Conservation (phyloP, 1,140 invertebrate genomes). For the Camponotus floridanus region DNA sequence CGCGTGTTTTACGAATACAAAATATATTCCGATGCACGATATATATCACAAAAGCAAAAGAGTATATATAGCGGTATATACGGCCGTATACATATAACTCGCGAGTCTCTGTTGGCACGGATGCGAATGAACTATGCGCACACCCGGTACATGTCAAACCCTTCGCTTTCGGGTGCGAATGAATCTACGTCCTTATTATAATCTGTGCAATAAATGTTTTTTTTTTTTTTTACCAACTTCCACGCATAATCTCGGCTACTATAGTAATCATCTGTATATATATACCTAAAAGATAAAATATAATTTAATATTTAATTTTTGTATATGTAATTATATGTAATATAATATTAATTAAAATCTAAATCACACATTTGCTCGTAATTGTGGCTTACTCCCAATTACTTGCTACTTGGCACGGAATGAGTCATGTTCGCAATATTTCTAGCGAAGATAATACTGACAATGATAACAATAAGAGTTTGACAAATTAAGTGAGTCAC, state of each 20-base stretch:
- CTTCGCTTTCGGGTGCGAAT: conserved; percentile 18
- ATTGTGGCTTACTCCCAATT: conserved; percentile 46
- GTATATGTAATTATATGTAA: conserved; percentile 53
- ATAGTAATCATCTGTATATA: conserved; percentile 49
- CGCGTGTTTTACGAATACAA: conserved; percentile 79
- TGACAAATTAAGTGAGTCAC: background rate
- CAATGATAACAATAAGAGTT: background rate
- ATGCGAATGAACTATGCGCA: conserved; percentile 29
- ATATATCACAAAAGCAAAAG: conserved; percentile 82
- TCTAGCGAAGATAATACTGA: conserved; percentile 39
- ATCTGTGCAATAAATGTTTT: conserved; percentile 27
- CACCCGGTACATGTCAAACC: conserved; percentile 27
- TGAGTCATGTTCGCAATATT: conserved; percentile 32
- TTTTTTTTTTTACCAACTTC: conserved; percentile 9
- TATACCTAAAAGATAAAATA: conserved; percentile 66
- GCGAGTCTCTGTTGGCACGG: conserved; percentile 1
- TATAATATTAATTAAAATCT: conserved; percentile 61
- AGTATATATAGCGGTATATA: conserved; percentile 48
- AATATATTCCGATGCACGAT: conserved; percentile 79
- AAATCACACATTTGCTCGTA: conserved; percentile 58
- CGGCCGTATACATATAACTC: conserved; percentile 15
- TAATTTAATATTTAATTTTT: conserved; percentile 59
- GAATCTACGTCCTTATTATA: conserved; percentile 33
- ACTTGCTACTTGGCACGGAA: conserved; percentile 50
- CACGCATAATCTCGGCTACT: conserved; percentile 38